A percentile compares a stretch with the other conserved stretches of the same genome.
Evolutionary conservation across 1,140 invertebrate species (phyloP).

Genomic region (Drosophila pandora): DNA sequence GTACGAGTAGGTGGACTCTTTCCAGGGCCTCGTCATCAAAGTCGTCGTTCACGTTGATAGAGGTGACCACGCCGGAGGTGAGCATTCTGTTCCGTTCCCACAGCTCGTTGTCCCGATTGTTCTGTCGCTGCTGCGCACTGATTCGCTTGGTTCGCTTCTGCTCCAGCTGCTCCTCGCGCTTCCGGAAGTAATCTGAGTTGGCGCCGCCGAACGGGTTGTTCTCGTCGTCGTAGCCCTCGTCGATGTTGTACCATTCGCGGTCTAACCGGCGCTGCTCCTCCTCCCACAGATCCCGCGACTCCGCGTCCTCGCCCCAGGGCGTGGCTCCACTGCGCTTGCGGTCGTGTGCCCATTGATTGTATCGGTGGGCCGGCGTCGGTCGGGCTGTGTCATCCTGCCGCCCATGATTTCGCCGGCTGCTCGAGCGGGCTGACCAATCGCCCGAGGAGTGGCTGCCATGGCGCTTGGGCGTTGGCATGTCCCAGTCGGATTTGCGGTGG

Average conservation of each 20-base stretch:
- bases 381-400: conserved; percentile 88
- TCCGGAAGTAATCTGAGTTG: conserved; percentile 93
- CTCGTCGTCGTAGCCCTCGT: conserved; percentile 96
- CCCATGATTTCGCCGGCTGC: conserved; percentile 85
- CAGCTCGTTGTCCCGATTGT: conserved; percentile 98
- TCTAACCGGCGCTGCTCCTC: conserved; percentile 97
- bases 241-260: conserved; percentile 98
- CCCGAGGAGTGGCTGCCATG: conserved; percentile 72
- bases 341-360: conserved; percentile 89
- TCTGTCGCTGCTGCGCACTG: conserved; percentile 97
- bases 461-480: conserved; percentile 95
- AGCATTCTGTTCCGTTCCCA: conserved; percentile 99
- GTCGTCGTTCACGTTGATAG: conserved; percentile 95
- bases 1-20: conserved; percentile 97
- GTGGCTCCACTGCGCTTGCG: conserved; percentile 87
- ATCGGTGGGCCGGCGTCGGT: conserved; percentile 94
- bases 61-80: conserved; percentile 96
- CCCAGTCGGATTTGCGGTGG: conserved; percentile 92
- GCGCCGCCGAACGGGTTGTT: conserved; percentile 96
- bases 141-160: conserved; percentile 95
- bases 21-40: conserved; percentile 96
- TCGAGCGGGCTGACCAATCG: conserved; percentile 67
- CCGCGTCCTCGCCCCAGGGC: conserved; percentile 86
- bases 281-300: conserved; percentile 94
- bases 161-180: conserved; percentile 96